Evolutionary conservation across 2,113 vertebrate species (phyloP).

Genomic region (Herpailurus yagouaroundi): DNA sequence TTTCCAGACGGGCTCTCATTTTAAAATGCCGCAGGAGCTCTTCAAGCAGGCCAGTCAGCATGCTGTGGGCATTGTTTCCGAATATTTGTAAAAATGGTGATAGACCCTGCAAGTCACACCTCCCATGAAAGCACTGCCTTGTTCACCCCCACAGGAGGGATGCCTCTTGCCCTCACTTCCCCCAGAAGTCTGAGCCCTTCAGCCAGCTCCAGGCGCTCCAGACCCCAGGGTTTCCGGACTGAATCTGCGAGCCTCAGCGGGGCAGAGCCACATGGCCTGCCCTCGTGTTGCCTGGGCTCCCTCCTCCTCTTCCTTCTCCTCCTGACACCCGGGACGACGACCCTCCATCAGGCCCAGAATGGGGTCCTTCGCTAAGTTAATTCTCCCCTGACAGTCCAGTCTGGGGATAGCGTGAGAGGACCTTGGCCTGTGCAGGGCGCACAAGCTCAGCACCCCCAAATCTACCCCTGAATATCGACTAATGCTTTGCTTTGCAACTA

Average conservation of each 20-base stretch:
- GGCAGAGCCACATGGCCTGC: conserved; percentile 64
- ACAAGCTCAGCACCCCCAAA: background rate
- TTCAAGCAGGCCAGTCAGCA: background rate
- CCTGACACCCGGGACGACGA: background rate
- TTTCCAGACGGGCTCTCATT: conserved; percentile 41
- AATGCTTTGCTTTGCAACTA: background rate
- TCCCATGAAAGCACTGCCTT: background rate
- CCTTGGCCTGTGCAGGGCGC: background rate
- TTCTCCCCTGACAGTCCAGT: background rate
- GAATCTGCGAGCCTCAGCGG: background rate
- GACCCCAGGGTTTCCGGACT: background rate
- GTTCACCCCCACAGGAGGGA: background rate
- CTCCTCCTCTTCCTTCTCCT: conserved; percentile 9
- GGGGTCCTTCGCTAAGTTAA: background rate
- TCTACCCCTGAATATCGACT: background rate
- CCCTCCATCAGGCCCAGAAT: background rate
- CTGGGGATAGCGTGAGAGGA: background rate
- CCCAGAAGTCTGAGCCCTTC: background rate
- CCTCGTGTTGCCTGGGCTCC: background rate
- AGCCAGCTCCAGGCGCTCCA: background rate
- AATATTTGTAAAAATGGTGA: background rate
- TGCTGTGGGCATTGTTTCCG: conserved; percentile 11
- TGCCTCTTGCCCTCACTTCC: background rate
- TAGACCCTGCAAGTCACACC: background rate
- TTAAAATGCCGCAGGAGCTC: background rate